These are phyloP conservation scores for Acropternis orthonyx DNA, from an alignment of 2,797 vertebrate species.

Conservation along the genomic window DNA sequence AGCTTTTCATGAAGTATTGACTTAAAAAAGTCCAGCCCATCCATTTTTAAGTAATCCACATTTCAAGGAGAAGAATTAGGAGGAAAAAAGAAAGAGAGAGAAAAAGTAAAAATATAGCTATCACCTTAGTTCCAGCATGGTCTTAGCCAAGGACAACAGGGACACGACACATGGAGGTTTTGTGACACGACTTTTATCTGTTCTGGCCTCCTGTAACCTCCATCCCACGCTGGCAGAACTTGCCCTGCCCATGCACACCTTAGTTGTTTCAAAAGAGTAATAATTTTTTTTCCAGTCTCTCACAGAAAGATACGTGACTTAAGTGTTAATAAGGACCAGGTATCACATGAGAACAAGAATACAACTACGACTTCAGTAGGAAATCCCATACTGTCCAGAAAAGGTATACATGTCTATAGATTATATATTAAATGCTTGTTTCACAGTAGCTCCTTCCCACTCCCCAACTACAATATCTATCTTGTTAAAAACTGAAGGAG, in stretches of 20 bases:
- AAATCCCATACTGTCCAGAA: neutral
- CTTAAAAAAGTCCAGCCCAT: neutral
- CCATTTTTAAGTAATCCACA: neutral
- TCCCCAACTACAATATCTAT: neutral
- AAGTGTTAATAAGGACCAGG: neutral
- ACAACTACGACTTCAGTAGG: neutral
- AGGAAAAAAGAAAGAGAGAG: neutral
- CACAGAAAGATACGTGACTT: neutral
- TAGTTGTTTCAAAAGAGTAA: neutral
- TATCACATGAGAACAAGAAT: neutral
- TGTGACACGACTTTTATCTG: neutral
- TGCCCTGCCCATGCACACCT: neutral
- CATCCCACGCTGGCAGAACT: neutral
- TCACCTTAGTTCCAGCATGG: neutral
- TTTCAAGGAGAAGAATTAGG: neutral
- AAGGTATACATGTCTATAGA: accelerated
- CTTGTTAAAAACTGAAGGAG: neutral
- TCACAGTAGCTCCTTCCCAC: neutral
- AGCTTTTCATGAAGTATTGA: neutral
- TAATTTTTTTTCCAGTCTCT: neutral
- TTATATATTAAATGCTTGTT: neutral
- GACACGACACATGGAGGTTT: neutral
- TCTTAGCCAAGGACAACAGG: neutral
- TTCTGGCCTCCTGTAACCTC: neutral
- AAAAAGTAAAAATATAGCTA: neutral